Evolutionary conservation across 1,140 invertebrate genomes (phyloP), one percentile per base, ranked within the genome.

Genomic region (Triops cancriformis): DNA sequence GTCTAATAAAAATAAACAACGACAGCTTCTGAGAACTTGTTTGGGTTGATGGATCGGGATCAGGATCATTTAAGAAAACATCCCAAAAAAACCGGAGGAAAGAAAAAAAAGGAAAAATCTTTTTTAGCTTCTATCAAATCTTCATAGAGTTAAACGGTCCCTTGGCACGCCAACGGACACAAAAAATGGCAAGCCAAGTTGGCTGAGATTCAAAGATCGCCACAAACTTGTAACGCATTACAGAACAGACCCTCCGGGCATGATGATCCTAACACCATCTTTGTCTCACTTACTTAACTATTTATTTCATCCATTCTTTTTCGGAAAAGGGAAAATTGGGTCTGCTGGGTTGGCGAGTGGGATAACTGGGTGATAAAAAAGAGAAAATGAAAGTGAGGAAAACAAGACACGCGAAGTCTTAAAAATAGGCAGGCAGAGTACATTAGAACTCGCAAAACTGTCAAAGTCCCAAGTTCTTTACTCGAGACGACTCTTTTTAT

Each of bases 131-230:
- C 51, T 64, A 64, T 64, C 51, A 64, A 10, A 23, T 23, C 51
- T 18, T 64, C 51, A 64, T 64, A 23, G 51, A 64, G 51, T 64
- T 64, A 64, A 64, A 64, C 23, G 51, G 51, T 64, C 51, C 51
- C 51, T 64, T 64, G 51, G 23, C 51, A 23, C 23, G 51, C 51
- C 5, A 64, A 9, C 51, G 14, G 23, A 64, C 14, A 64, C n/a
- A 64, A 64, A 64, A 64, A 64, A 64, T 64, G 23, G 14, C 14
- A 18, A 64, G 6, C 14, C 14, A 64, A 64, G 51, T 64, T 64
- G 51, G 51, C 51, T 23, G 7, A 23, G 18, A n/a, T 18, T 64
- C 51, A 64, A 64, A 9, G 23, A 64, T 64, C 51, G 23, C 9
- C 51, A 64, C 23, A 64, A 64, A 64, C 18, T 64, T 64, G 14